Evolutionary conservation across 2,113 vertebrate genomes (phyloP), one percentile per base, ranked within the genome.

Genomic region (Anoura caudifer): DNA sequence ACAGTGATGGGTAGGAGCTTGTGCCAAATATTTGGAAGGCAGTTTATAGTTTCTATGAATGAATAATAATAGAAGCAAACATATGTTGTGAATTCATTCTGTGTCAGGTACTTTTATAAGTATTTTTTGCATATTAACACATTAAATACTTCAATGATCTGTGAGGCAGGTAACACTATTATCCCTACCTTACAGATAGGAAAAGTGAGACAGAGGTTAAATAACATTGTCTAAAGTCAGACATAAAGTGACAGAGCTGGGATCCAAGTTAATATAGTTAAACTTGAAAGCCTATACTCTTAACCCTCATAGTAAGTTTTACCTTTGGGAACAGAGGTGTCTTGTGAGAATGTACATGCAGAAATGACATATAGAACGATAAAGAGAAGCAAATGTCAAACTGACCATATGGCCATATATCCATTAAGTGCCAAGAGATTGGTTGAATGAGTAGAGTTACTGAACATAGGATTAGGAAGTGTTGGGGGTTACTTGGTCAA

Each of bases 221-320:
- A 90, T 80, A 81, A 67, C 36, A 85, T 63, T 90, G 73, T 93
- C 45, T 89, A 93, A 91, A 88, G 59, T 91, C 82, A 92, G 12
- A 36, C 20, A 94, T 13, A 43, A 92, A 87, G 38, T 91, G 47
- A 41, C 63, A 88, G n/a, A 63, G 45, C n/a, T 59, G 12, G 31
- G 41, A 52, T 87, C 26, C n/a, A 70, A 80, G 15, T 83, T 52
- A 56, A 73, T 75, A 69, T 33, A 93, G n/a, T 50, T 81, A 56
- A 54, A 79, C 43, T 82, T 94, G 69, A 81, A 96, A 84, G 38
- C 36, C 33, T 82, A 16, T 31, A 6, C 12, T 96, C 41, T 95
- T 94, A 90, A 75, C 17, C n/a, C 8, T 5, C 70, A 75, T 9
- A 70, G 52, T 87, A 86, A 95, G 72, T 79, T 73, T 1, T 24